Evolutionary conservation across 2,888 invertebrate species (phyloP).

Genomic region (Seira ritae): DNA sequence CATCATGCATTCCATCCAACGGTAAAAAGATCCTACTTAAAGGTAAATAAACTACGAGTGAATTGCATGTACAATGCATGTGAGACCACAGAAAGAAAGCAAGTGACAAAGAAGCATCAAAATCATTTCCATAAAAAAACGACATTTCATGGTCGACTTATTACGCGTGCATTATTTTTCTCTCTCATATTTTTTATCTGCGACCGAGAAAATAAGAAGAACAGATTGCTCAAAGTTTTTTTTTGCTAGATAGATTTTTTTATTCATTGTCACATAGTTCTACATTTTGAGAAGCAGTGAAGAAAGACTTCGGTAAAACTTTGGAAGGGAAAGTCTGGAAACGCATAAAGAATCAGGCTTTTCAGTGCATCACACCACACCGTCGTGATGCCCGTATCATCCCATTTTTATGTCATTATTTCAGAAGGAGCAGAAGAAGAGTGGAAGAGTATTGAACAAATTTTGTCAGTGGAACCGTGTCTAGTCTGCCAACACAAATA

Average conservation of each 20-base stretch:
- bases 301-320: not conserved
- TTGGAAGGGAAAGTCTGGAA: not conserved
- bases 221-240: not conserved
- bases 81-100: not conserved
- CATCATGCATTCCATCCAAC: not conserved
- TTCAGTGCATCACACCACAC: not conserved
- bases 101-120: not conserved
- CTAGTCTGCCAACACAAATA: not conserved
- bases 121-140: constrained; percentile 39
- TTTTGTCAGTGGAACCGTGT: not conserved
- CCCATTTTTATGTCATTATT: not conserved
- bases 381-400: not conserved
- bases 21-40: not conserved
- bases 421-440: not conserved
- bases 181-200: not conserved
- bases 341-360: not conserved
- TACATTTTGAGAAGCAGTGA: not conserved
- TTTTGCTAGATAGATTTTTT: not conserved
- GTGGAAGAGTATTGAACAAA: not conserved
- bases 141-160: constrained; percentile 37
- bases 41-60: constrained; percentile 2
- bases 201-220: no score
- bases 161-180: not conserved
- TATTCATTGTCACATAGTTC: not conserved
- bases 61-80: not conserved